Evolutionary conservation across 1,140 invertebrate species (phyloP).

Genomic region (Heliconius melpomene): DNA sequence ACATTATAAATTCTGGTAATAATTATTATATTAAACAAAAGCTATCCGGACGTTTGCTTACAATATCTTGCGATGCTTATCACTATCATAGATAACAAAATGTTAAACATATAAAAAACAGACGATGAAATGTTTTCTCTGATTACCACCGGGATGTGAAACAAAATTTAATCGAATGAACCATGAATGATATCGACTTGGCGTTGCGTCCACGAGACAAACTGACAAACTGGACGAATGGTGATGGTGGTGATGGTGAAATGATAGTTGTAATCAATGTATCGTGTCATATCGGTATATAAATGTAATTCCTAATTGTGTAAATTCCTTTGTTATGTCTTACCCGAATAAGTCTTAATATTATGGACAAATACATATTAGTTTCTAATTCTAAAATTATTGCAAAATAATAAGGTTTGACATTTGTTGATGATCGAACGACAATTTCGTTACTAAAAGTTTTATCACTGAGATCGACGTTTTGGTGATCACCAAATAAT

Average conservation of each 20-base stretch:
- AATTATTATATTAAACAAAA: neutral
- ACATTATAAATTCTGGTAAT: neutral
- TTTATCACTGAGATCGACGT: neutral
- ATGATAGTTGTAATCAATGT: slow-evolving; percentile 62
- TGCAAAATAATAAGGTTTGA: neutral
- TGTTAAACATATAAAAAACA: slow-evolving; percentile 63
- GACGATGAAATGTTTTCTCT: slow-evolving; percentile 61
- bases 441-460: neutral
- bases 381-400: slow-evolving; percentile 17
- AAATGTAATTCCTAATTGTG: slow-evolving; percentile 22
- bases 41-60: slow-evolving; percentile 50
- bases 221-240: slow-evolving; percentile 40
- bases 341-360: slow-evolving; percentile 22
- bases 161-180: slow-evolving; percentile 57
- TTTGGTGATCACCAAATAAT: slow-evolving; percentile 23
- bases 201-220: slow-evolving; percentile 26
- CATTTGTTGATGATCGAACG: slow-evolving; percentile 18
- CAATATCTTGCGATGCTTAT: slow-evolving; percentile 60
- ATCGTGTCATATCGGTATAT: slow-evolving; percentile 51
- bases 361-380: slow-evolving; percentile 36
- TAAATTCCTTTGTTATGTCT: slow-evolving; percentile 16
- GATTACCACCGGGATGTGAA: slow-evolving; percentile 49
- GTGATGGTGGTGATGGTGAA: slow-evolving; percentile 55
- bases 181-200: slow-evolving; percentile 45
- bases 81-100: slow-evolving; percentile 66